phyloP scores from a whole-genome alignment of 2,797 vertebrate genomes.

The Calcarius lapponicus region DNA sequence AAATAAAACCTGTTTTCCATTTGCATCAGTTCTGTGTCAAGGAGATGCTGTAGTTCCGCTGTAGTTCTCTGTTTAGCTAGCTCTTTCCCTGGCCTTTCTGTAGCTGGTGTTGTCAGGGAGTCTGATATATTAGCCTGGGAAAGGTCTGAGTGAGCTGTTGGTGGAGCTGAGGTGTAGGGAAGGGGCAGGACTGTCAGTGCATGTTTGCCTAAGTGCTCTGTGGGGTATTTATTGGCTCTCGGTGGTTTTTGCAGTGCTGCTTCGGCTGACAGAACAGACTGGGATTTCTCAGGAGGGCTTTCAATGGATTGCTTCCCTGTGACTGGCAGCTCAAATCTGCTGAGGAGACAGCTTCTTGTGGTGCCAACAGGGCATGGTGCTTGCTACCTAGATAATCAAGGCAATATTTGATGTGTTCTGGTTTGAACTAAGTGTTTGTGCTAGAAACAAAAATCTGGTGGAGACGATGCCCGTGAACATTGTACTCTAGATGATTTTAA shows the following conservation, averaged over 20 bases:
- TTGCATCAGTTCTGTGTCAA: background rate
- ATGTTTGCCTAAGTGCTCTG: fast-evolving
- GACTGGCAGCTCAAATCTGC: background rate
- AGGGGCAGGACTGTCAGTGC: background rate
- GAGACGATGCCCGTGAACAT: background rate
- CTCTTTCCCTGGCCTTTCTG: background rate
- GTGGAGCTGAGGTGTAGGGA: background rate
- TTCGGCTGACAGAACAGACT: background rate
- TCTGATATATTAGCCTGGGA: fast-evolving
- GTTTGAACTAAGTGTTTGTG: background rate
- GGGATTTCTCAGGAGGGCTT: background rate
- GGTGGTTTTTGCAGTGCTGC: background rate
- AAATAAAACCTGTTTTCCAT: background rate
- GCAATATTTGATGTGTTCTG: background rate
- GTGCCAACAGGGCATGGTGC: background rate
- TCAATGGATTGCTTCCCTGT: background rate
- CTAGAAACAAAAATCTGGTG: background rate
- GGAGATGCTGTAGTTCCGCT: background rate
- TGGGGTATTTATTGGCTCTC: background rate
- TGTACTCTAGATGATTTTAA: background rate
- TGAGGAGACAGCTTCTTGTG: background rate
- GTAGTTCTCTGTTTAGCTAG: background rate
- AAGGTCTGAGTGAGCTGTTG: background rate
- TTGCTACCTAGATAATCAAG: background rate
- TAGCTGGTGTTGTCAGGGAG: background rate